Evolutionary conservation across 2,113 vertebrate species (phyloP).

Genomic region (Rallus limicola): DNA sequence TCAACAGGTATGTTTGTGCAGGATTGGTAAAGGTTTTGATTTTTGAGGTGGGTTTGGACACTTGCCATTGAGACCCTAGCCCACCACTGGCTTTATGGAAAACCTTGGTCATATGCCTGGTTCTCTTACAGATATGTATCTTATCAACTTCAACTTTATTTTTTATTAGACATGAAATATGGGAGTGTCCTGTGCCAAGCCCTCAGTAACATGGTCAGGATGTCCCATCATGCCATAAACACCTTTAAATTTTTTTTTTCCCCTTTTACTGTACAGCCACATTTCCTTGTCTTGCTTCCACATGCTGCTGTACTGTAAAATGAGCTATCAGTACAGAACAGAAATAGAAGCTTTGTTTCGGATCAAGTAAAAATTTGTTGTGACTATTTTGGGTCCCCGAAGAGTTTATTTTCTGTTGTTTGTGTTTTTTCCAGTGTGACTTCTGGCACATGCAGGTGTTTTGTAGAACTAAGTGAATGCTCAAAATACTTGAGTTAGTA

Average conservation of each 20-base stretch:
- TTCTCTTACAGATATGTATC: not conserved
- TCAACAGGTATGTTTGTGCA: not conserved
- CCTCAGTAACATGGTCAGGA: not conserved
- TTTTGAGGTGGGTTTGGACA: not conserved
- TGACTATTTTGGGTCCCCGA: not conserved
- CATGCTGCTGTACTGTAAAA: not conserved
- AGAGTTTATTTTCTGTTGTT: not conserved
- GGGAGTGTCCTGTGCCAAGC: constrained; percentile 3
- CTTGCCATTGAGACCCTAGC: not conserved
- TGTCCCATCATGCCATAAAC: constrained; percentile 1
- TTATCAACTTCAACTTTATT: not conserved
- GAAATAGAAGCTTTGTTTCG: not conserved
- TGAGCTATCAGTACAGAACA: not conserved
- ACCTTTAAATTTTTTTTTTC: not conserved
- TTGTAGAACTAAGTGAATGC: not conserved
- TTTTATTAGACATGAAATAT: not conserved
- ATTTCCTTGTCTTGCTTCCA: constrained; percentile 2
- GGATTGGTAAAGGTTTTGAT: not conserved
- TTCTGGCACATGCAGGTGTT: not conserved
- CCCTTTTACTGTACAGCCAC: accelerated
- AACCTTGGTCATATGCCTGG: not conserved
- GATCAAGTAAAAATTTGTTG: accelerated
- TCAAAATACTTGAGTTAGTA: not conserved
- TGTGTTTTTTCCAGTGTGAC: not conserved
- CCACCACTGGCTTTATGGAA: not conserved